Conservation (phyloP, 2,888 invertebrate species). For the Silvanus unidentatus region DNA sequence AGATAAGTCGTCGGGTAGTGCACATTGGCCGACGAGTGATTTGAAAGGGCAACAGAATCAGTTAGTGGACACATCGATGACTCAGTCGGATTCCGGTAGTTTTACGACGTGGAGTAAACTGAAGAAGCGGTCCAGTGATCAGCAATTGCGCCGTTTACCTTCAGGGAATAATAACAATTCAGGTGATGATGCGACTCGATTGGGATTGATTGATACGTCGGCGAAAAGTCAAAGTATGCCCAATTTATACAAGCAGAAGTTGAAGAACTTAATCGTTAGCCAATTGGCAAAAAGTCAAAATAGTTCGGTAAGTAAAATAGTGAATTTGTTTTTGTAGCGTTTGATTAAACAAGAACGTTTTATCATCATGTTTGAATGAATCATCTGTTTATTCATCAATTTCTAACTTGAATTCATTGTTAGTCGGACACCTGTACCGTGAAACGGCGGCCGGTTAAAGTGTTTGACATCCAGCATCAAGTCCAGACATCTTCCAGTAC, state of each 20-base stretch:
- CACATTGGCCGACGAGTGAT: slow-evolving; percentile 32
- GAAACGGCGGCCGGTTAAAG: slow-evolving; percentile 41
- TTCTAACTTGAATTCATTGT: neutral
- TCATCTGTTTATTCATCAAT: too few species aligned
- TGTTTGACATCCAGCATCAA: slow-evolving; percentile 47
- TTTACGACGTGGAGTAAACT: slow-evolving; percentile 87
- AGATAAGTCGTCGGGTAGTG: slow-evolving; percentile 31
- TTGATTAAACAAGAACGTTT: too few species aligned
- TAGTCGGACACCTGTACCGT: slow-evolving; percentile 37
- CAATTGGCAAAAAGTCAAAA: slow-evolving; percentile 32
- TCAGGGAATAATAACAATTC: slow-evolving; percentile 58
- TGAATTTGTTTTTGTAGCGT: too few species aligned
- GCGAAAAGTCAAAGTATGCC: slow-evolving; percentile 74
- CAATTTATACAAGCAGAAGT: slow-evolving; percentile 57
- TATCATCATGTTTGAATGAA: too few species aligned
- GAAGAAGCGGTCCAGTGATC: slow-evolving; percentile 63
- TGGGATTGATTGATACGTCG: slow-evolving; percentile 53
- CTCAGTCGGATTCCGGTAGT: slow-evolving; percentile 74
- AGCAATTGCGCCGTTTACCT: slow-evolving; percentile 64
- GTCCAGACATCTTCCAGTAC: slow-evolving; percentile 37
- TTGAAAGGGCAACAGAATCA: slow-evolving; percentile 25
- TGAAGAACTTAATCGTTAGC: slow-evolving; percentile 23
- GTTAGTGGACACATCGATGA: slow-evolving; percentile 56
- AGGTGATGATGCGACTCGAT: slow-evolving; percentile 51
- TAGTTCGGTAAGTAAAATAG: slow-evolving; percentile 57